Evolutionary conservation across 2,888 invertebrate species (phyloP).

Genomic region (Stenodera caucasica): DNA sequence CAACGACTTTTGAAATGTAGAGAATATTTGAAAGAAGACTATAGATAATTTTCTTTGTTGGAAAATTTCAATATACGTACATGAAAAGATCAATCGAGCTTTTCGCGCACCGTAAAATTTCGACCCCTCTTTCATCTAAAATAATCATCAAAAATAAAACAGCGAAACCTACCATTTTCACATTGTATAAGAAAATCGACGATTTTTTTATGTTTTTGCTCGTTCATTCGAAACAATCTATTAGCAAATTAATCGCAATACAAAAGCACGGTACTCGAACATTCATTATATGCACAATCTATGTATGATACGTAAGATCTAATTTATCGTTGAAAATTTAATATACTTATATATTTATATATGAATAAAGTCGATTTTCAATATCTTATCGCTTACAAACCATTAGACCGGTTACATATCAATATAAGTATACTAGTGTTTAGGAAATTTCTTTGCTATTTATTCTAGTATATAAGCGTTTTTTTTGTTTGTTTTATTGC

Average conservation of each 20-base stretch:
- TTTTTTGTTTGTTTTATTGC: constrained; percentile 38
- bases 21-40: not conserved
- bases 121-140: not conserved
- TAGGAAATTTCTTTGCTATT: constrained; percentile 41
- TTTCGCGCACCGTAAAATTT: not conserved
- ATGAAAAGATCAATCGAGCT: not conserved
- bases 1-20: not conserved
- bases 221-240: not conserved
- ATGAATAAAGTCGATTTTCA: constrained; percentile 46
- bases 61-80: not conserved
- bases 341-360: too few species aligned
- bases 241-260: not conserved
- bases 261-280: not conserved
- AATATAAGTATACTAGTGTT: constrained; percentile 42
- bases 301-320: too few species aligned
- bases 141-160: constrained; percentile 1
- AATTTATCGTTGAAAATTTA: constrained; percentile 12
- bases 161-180: not conserved
- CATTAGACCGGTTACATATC: constrained; percentile 49
- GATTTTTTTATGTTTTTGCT: not conserved
- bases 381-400: constrained; percentile 49
- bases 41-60: constrained; percentile 4
- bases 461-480: constrained; percentile 35
- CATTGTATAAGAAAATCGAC: constrained; percentile 12
- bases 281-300: too few species aligned